Conservation (phyloP, 2,888 invertebrate genomes). For the Spilarctia lutea region DNA sequence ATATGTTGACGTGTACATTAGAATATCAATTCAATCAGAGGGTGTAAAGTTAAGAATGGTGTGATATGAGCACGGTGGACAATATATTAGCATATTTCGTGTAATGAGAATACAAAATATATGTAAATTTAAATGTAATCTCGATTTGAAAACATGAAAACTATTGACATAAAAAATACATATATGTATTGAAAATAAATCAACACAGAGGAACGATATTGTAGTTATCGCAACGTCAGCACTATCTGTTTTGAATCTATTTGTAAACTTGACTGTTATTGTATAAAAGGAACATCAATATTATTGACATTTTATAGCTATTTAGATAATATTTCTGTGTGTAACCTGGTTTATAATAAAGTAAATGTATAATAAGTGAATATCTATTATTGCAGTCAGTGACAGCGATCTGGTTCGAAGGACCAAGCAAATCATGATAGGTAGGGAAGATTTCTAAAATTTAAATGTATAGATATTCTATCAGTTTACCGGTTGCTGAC, state of each 20-base stretch:
- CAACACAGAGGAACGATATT: background rate
- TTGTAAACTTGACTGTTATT: conserved; percentile 11
- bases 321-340: conserved; percentile 4
- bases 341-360: background rate
- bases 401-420: background rate
- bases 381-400: background rate
- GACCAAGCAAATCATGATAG: background rate
- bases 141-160: conserved; percentile 9
- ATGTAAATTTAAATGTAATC: conserved; percentile 17
- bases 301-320: conserved; percentile 2
- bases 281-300: background rate
- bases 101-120: conserved; percentile 5
- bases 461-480: background rate
- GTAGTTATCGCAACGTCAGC: background rate
- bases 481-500: background rate
- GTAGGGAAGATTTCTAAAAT: background rate
- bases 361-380: background rate
- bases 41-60: conserved; percentile 29
- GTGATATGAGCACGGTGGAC: conserved; percentile 24
- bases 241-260: background rate
- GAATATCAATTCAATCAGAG: conserved; percentile 24
- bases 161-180: background rate
- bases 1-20: conserved; percentile 28
- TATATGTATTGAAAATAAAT: conserved; percentile 1
- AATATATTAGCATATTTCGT: conserved; percentile 22